Evolutionary conservation across 2,888 invertebrate species (phyloP), one percentile per base, ranked within the genome.

Genomic region (Apodemia hepburni): DNA sequence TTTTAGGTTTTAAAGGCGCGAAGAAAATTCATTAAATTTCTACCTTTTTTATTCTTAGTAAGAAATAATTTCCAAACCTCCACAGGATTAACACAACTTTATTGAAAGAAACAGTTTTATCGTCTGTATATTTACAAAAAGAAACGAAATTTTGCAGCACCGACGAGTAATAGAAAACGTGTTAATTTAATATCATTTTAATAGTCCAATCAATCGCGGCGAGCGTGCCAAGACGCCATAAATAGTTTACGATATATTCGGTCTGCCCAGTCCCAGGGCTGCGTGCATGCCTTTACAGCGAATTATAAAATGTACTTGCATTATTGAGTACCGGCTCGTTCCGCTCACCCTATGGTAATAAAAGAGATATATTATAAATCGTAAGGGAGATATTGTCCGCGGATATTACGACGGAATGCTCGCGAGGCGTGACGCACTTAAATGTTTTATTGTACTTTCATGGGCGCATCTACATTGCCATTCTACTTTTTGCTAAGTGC

Each of bases 381-480:
- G 85, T 76, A 80, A 82, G 82, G 78, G 82, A 80, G 80, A 78
- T 81, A 83, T 80, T 80, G 82, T 79, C 77, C 78, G 75, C 74
- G 77, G 81, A 78, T 75, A 81, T 84, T 81, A 81, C 75, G 74
- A 73, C 79, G 77, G 80, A 80, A 82, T 78, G 80, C 74, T 72
- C 76, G 79, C 77, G 73, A 75, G 79, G 81, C 85, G 84, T 84
- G 82, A 76, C 81, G 85, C 81, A 82, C 74, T 86, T 85, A 85
- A 85, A 84, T 78, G 68, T 85, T 87, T 87, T 87, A 87, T 85
- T 85, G 85, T 82, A 76, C 77, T 83, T 85, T 85, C 81, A 85
- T 81, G 82, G 71, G 73, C 76, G 69, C 76, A 79, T 82, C 79
- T 79, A 77, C 81, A 82, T 82, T 79, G 78, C 77, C 71, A 75